phyloP scores from a whole-genome alignment of 2,797 vertebrate genomes.

The Melopsittacus undulatus region DNA sequence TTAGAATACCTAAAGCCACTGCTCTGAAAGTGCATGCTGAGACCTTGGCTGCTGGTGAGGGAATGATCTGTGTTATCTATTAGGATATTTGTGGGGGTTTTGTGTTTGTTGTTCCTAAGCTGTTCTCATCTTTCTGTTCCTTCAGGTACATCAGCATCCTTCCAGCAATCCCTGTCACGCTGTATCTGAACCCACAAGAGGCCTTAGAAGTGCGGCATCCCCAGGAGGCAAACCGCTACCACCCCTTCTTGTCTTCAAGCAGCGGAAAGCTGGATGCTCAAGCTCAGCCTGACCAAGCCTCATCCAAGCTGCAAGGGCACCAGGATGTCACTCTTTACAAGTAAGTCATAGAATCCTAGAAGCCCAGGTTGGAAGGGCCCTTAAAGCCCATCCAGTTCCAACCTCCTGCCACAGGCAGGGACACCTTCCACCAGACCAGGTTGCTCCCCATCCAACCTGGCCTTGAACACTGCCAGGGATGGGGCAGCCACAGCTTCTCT shows the following conservation, averaged over 20 bases:
- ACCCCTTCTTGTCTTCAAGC: neutral
- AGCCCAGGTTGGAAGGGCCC: neutral
- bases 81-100: neutral
- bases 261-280: neutral
- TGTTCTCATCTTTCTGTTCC: neutral
- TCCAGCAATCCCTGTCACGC: constrained; percentile 90
- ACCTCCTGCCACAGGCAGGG: neutral
- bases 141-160: constrained; percentile 95
- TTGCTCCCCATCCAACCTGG: rapidly evolving
- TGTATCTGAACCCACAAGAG: constrained; percentile 88
- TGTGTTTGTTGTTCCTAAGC: neutral
- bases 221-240: constrained; percentile 85
- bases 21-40: neutral
- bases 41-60: neutral
- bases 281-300: constrained; percentile 1
- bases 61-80: rapidly evolving
- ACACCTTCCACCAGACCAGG: neutral
- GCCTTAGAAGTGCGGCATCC: constrained; percentile 91
- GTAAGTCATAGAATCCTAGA: constrained; percentile 72
- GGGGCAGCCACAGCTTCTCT: too few species aligned
- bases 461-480: neutral
- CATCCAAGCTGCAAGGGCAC: constrained; percentile 75
- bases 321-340: constrained; percentile 94
- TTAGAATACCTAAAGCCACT: neutral
- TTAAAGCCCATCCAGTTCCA: neutral